Evolutionary conservation across 1,140 invertebrate species (phyloP).

Genomic region (Euura saliciscinereae): DNA sequence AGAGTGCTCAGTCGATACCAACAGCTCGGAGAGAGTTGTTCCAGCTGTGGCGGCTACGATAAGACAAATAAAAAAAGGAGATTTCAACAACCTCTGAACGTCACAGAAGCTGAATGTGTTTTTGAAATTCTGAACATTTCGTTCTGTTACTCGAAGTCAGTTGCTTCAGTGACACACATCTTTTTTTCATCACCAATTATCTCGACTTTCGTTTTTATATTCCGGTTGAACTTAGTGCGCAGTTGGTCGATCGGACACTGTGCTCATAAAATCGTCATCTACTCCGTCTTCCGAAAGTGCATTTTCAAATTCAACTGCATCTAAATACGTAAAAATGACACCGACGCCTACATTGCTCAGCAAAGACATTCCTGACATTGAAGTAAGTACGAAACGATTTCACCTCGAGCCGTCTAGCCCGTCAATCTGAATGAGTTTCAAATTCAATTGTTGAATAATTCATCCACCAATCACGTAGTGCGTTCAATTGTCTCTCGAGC

Average conservation of each 20-base stretch:
- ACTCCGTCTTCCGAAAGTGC: background rate
- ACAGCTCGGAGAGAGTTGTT: background rate
- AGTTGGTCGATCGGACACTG: no score
- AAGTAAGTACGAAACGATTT: slow-evolving; percentile 59
- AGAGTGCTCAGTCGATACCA: background rate
- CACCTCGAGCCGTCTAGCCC: no score
- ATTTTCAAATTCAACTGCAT: background rate
- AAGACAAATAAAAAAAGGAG: background rate
- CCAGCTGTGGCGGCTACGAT: slow-evolving; percentile 5
- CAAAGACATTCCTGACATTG: slow-evolving; percentile 72
- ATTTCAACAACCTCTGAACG: no score
- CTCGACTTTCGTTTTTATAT: background rate
- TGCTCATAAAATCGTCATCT: background rate
- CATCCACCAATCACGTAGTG: no score
- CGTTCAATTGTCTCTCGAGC: no score
- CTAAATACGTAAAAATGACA: slow-evolving; percentile 28
- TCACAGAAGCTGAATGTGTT: no score
- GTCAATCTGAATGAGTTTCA: no score
- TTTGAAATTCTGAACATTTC: background rate
- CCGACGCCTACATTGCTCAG: slow-evolving; percentile 60
- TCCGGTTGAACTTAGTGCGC: background rate
- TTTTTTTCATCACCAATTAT: no score
- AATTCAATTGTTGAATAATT: no score
- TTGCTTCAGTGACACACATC: slow-evolving; percentile 34
- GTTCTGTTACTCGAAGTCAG: slow-evolving; percentile 28